phyloP scores from a whole-genome alignment of 1,140 invertebrate species.

The Coboldia fuscipes region DNA sequence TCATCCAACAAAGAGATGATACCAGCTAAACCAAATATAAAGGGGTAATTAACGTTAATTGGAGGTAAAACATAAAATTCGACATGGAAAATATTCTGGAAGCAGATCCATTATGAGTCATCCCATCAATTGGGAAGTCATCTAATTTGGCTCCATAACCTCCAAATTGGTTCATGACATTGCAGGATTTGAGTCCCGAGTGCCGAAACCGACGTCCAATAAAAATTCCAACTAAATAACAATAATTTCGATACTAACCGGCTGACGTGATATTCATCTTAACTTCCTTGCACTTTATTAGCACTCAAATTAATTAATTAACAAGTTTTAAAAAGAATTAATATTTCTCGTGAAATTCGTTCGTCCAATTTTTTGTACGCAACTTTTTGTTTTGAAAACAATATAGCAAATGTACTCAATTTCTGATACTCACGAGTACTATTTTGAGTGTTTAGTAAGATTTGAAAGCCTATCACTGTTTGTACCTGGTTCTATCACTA shows the following conservation, averaged over 20 bases:
- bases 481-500: no score
- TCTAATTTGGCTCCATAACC: neutral
- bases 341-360: no score
- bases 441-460: no score
- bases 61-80: neutral
- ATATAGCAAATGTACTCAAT: no score
- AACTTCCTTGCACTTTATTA: no score
- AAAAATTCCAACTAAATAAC: neutral
- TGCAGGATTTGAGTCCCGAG: neutral
- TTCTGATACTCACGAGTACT: no score
- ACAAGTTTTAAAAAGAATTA: no score
- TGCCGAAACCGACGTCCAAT: neutral
- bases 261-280: constrained; percentile 2
- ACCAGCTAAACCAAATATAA: constrained; percentile 36
- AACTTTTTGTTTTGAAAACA: no score
- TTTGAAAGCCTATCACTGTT: no score
- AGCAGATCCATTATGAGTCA: neutral
- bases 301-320: no score
- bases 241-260: neutral
- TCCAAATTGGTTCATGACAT: neutral
- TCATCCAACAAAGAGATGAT: constrained; percentile 92
- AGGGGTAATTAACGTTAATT: neutral
- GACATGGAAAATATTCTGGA: neutral
- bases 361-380: no score
- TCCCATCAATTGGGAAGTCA: neutral